Conservation (phyloP, 2,888 invertebrate genomes). For the Leptinotarsa haldemani region DNA sequence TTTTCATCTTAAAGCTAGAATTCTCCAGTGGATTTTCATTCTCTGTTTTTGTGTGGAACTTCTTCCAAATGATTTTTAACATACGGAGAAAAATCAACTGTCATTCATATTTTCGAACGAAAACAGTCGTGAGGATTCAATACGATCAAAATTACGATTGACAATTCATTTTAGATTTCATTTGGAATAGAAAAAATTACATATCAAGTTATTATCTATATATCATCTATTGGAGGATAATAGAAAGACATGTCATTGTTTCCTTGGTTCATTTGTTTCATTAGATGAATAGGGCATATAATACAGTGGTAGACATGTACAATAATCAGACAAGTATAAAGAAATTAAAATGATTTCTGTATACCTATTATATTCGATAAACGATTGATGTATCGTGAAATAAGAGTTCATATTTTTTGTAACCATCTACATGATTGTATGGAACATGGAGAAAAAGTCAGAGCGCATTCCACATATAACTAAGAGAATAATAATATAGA, state of each 20-base stretch:
- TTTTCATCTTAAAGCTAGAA: too few relatives aligned
- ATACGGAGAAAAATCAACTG: neutral
- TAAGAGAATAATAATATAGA: too few relatives aligned
- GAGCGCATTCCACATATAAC: too few relatives aligned
- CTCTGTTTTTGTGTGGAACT: too few relatives aligned
- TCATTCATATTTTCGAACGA: neutral
- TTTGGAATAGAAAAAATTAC: neutral
- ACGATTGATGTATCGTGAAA: neutral
- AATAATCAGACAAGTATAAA: neutral
- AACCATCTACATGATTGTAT: neutral
- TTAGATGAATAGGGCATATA: neutral
- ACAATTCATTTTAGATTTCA: neutral
- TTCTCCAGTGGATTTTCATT: too few relatives aligned
- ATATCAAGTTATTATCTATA: neutral
- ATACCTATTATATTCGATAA: neutral
- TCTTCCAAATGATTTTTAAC: too few relatives aligned
- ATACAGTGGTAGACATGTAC: neutral
- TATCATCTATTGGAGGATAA: neutral
- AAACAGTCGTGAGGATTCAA: neutral
- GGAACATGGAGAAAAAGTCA: too few relatives aligned
- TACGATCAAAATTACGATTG: neutral
- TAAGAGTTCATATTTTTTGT: neutral
- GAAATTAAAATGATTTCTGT: neutral
- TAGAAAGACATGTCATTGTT: slow-evolving; percentile 2
- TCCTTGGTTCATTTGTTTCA: neutral